A percentile compares a stretch with the other conserved stretches of the same genome.
Conservation (phyloP, 2,797 vertebrate genomes). For the Neosilurus hyrtlii region DNA sequence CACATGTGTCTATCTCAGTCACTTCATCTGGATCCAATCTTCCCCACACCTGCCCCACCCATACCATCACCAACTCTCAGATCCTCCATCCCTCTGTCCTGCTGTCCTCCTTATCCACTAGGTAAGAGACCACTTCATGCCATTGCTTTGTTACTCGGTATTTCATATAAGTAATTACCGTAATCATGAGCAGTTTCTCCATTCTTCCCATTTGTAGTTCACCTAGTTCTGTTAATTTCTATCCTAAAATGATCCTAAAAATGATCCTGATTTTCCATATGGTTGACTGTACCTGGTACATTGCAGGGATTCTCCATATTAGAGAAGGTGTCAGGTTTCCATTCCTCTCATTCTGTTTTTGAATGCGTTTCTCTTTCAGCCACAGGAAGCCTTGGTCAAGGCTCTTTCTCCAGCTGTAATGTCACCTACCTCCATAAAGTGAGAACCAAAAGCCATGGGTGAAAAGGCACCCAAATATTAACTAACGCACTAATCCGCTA, state of each 20-base stretch:
- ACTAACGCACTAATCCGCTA: background rate
- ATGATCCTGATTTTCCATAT: background rate
- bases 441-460: slow-evolving; percentile 52
- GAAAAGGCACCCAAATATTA: background rate
- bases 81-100: slow-evolving; percentile 74
- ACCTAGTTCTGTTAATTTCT: background rate
- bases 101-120: slow-evolving; percentile 73
- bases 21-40: slow-evolving; percentile 74
- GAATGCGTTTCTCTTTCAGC: slow-evolving; percentile 36
- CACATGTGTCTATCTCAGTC: slow-evolving; percentile 66
- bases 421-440: slow-evolving; percentile 63
- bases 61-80: slow-evolving; percentile 83
- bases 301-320: background rate
- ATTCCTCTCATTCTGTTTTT: slow-evolving; percentile 30
- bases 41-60: slow-evolving; percentile 79
- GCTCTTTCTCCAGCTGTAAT: slow-evolving; percentile 68
- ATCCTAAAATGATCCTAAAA: background rate
- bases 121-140: slow-evolving; percentile 69
- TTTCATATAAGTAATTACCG: background rate
- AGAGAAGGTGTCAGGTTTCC: background rate
- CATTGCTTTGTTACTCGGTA: background rate
- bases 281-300: background rate
- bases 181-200: background rate
- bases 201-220: slow-evolving; percentile 6
- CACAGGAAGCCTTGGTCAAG: slow-evolving; percentile 61